These are phyloP conservation scores for Odontophorus gujanensis DNA, from an alignment of 2,113 vertebrate species.

Conservation along the genomic window DNA sequence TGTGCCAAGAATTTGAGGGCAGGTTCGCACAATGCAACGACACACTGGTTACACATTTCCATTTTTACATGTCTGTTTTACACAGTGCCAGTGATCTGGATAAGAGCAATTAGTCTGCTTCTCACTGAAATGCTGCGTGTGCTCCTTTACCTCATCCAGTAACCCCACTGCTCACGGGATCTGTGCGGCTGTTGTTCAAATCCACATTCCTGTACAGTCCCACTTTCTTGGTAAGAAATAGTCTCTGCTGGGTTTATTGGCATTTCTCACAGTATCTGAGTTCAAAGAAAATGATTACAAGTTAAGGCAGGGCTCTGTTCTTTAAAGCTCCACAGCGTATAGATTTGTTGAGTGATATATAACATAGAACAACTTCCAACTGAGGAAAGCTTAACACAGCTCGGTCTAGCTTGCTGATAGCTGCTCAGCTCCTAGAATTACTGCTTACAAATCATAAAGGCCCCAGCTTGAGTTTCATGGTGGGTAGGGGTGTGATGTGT, in stretches of 20 bases:
- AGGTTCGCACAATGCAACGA: neutral
- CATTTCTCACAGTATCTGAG: conserved; percentile 79
- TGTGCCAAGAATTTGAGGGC: neutral
- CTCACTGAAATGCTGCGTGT: conserved; percentile 38
- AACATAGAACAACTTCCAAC: conserved; percentile 68
- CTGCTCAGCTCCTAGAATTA: conserved; percentile 73
- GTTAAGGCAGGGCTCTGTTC: conserved; percentile 76
- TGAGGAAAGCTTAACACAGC: conserved; percentile 70
- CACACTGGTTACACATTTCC: neutral
- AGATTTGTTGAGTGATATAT: conserved; percentile 77
- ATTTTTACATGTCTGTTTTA: conserved; percentile 44
- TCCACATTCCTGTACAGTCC: conserved; percentile 43
- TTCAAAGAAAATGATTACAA: conserved; percentile 83
- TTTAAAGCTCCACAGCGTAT: conserved; percentile 69
- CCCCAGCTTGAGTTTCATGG: conserved; percentile 66
- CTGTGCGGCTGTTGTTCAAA: conserved; percentile 57
- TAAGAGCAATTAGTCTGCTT: conserved; percentile 56
- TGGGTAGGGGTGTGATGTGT: neutral
- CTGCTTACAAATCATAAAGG: conserved; percentile 73
- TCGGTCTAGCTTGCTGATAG: conserved; percentile 63
- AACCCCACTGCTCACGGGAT: conserved; percentile 24
- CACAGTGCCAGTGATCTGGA: conserved; percentile 44
- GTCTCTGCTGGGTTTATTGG: conserved; percentile 76
- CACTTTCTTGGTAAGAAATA: conserved; percentile 74
- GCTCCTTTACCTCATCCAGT: conserved; percentile 40